Evolutionary conservation across 2,888 invertebrate genomes (phyloP).

Genomic region (Barypeithes pellucidus): DNA sequence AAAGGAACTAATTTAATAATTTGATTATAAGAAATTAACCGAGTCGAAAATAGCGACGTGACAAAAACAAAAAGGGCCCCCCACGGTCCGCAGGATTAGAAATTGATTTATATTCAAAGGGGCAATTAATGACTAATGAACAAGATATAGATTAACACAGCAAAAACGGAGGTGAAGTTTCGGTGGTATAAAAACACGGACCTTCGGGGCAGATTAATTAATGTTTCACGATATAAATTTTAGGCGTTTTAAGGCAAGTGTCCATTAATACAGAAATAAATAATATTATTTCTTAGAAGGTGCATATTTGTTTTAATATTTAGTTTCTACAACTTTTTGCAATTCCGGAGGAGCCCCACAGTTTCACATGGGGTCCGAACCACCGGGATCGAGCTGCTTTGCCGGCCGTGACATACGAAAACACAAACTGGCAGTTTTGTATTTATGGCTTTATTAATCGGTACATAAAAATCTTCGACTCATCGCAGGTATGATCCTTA

Average conservation of each 20-base stretch:
- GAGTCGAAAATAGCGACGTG: slow-evolving; percentile 10
- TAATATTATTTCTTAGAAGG: no score
- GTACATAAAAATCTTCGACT: no score
- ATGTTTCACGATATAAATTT: slow-evolving; percentile 31
- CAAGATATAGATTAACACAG: slow-evolving; percentile 16
- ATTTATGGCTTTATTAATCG: no score
- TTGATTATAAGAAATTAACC: slow-evolving; percentile 17
- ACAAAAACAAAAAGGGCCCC: slow-evolving; percentile 10
- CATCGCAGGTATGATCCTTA: no score
- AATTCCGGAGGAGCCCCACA: no score
- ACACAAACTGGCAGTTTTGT: no score
- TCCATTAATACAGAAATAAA: slow-evolving; percentile 20
- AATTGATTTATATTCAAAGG: slow-evolving; percentile 26
- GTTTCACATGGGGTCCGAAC: no score
- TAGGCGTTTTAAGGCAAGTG: slow-evolving; percentile 12
- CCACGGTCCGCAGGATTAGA: slow-evolving; percentile 2
- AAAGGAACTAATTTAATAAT: slow-evolving; percentile 12
- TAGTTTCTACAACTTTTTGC: no score
- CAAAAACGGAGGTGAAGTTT: slow-evolving; percentile 23
- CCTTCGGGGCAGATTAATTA: slow-evolving; percentile 26
- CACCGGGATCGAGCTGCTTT: no score
- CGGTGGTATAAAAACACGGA: slow-evolving; percentile 24
- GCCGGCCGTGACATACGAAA: no score
- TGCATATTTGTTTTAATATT: no score
- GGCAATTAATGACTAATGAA: slow-evolving; percentile 28